Conservation (phyloP, 2,888 invertebrate genomes). For the Cheilosia scutellata region DNA sequence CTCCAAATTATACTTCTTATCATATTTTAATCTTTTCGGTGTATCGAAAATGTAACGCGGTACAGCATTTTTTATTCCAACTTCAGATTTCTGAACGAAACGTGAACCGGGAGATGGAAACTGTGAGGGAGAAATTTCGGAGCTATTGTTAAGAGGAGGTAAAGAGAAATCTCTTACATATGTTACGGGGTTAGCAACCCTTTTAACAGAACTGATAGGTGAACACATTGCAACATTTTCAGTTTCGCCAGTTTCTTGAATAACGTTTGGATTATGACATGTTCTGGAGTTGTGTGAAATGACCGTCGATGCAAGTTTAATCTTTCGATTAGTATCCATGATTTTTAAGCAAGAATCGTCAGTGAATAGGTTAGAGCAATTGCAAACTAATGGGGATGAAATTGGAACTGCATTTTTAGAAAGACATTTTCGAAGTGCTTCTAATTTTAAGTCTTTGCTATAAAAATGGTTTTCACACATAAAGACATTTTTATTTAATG, state of each 20-base stretch:
- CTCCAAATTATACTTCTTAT: conserved; percentile 7
- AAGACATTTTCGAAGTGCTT: neutral
- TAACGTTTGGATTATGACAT: neutral
- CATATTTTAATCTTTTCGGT: neutral
- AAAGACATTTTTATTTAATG: neutral
- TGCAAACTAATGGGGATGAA: conserved; percentile 2
- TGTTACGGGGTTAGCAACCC: neutral
- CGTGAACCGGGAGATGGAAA: neutral
- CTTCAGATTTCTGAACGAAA: neutral
- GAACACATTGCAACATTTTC: neutral
- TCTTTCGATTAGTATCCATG: conserved; percentile 6
- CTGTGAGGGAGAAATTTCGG: conserved; percentile 7
- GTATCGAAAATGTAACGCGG: conserved; percentile 10
- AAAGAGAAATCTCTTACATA: conserved; percentile 2
- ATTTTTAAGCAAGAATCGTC: neutral
- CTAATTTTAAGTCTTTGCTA: neutral
- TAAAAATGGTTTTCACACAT: conserved; percentile 2
- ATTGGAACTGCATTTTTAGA: conserved; percentile 1
- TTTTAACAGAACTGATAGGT: neutral
- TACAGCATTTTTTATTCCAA: neutral
- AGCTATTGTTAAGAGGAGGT: neutral
- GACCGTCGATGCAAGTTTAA: neutral
- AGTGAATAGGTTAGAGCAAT: neutral
- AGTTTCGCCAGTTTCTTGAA: neutral
- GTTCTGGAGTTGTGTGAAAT: neutral